phyloP scores from a whole-genome alignment of 2,113 vertebrate genomes.

The Psophia crepitans region DNA sequence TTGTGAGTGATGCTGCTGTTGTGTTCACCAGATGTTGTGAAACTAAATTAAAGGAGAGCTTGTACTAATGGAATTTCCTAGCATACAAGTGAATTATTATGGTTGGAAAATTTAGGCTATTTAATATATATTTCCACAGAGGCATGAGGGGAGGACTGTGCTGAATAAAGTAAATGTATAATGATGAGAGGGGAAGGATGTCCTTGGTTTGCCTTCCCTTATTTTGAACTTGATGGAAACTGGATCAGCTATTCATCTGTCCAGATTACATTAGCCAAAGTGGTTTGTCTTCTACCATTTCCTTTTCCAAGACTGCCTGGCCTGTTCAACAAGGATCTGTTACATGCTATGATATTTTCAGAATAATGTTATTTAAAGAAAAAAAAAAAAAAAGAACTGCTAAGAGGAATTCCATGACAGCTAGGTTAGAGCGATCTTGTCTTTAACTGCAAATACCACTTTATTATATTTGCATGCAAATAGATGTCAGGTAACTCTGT shows the following conservation, averaged over 20 bases:
- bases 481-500: neutral
- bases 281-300: neutral
- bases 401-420: neutral
- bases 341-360: neutral
- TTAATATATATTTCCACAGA: slow-evolving; percentile 40
- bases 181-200: neutral
- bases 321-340: neutral
- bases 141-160: neutral
- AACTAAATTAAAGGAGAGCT: slow-evolving; percentile 17
- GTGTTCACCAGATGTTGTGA: slow-evolving; percentile 52
- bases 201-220: slow-evolving; percentile 27
- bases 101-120: neutral
- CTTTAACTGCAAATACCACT: neutral
- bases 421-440: neutral
- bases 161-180: neutral
- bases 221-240: neutral
- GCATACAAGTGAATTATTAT: slow-evolving; percentile 27
- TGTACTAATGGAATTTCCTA: slow-evolving; percentile 53
- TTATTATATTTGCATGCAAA: slow-evolving; percentile 14
- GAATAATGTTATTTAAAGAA: neutral
- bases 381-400: neutral
- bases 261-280: neutral
- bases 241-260: neutral
- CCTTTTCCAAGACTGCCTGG: neutral
- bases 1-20: neutral